Conservation (phyloP, 2,888 invertebrate genomes). For the Macropis europaea region DNA sequence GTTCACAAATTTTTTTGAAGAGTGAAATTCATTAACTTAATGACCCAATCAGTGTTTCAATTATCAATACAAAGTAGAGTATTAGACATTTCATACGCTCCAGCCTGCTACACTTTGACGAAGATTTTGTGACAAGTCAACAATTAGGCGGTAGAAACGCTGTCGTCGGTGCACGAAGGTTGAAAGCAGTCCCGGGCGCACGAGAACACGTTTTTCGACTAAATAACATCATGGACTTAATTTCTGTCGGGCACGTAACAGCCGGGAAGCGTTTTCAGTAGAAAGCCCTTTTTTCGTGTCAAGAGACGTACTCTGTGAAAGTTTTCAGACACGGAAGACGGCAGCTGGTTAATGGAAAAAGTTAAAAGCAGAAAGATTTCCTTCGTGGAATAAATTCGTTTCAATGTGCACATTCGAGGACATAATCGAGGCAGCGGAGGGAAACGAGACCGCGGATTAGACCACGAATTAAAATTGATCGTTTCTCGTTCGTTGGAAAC, state of each 20-base stretch:
- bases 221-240: constrained; percentile 30
- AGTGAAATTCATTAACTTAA: too few relatives aligned
- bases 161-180: too few relatives aligned
- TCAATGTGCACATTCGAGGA: neutral
- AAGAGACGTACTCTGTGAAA: constrained; percentile 2
- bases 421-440: neutral
- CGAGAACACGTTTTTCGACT: constrained; percentile 21
- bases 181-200: too few relatives aligned
- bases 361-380: constrained; percentile 17
- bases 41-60: too few relatives aligned
- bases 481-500: neutral
- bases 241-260: constrained; percentile 10
- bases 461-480: neutral
- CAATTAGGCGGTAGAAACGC: too few relatives aligned
- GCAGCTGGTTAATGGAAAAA: constrained; percentile 16
- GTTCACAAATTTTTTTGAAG: too few relatives aligned
- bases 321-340: neutral
- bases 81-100: constrained; percentile 1
- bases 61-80: too few relatives aligned
- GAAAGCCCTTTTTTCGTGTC: constrained; percentile 2
- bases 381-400: constrained; percentile 4
- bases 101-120: too few relatives aligned
- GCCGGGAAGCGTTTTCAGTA: neutral
- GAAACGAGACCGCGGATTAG: neutral
- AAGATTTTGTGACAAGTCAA: too few relatives aligned